Percentiles rank a stretch among this genome's conserved stretches.
Conservation (phyloP, 2,888 invertebrate genomes). For the Apotomis turbidana region DNA sequence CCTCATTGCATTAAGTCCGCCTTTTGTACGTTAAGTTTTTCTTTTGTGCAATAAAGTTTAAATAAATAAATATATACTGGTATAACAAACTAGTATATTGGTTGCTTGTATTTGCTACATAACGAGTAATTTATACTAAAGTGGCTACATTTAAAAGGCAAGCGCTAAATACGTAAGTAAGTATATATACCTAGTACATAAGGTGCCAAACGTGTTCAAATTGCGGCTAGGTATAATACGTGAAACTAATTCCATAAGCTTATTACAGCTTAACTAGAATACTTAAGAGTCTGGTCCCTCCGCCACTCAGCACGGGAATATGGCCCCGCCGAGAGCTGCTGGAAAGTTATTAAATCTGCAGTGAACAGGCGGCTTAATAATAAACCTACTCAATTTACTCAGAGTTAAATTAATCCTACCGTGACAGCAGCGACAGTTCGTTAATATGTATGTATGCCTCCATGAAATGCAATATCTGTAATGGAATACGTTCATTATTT, state of each 20-base stretch:
- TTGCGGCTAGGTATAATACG: background rate
- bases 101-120: too few species aligned
- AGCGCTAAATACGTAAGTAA: too few species aligned
- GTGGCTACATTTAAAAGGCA: too few species aligned
- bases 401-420: slow-evolving; percentile 37
- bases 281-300: slow-evolving; percentile 27
- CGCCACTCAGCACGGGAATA: slow-evolving; percentile 16
- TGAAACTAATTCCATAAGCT: slow-evolving; percentile 9
- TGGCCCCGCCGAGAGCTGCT: slow-evolving; percentile 27
- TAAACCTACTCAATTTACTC: slow-evolving; percentile 41
- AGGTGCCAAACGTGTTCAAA: background rate
- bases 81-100: too few species aligned
- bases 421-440: slow-evolving; percentile 29
- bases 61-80: too few species aligned
- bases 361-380: slow-evolving; percentile 40
- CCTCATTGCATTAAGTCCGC: too few species aligned
- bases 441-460: slow-evolving; percentile 30
- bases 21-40: too few species aligned
- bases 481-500: slow-evolving; percentile 4
- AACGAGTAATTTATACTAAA: too few species aligned
- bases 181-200: background rate
- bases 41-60: too few species aligned
- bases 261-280: slow-evolving; percentile 27
- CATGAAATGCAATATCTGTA: slow-evolving; percentile 22
- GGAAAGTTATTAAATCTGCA: slow-evolving; percentile 39